Evolutionary conservation across 35 echinoderm and acorn worm genomes (phyloP), one percentile per base, ranked within the genome.

Genomic region (Apostichopus parvimensis): DNA sequence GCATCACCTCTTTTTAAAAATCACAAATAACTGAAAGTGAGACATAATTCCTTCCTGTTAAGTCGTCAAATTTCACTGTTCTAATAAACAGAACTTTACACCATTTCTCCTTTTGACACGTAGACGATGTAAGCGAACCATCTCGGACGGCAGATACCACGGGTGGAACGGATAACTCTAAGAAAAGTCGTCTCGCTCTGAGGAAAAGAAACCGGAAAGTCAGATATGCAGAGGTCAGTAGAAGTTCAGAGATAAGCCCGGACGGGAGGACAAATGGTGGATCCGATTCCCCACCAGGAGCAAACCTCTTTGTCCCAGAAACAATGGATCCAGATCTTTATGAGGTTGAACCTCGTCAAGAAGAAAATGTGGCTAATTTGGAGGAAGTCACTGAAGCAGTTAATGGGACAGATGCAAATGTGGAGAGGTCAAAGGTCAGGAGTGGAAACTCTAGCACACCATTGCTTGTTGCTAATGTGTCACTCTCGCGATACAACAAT

Each of bases 321-420:
- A 84, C 81, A 8, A 59, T 84, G 55, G 81, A 84, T 84, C 81
- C 81, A 58, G 81, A 84, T 84, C 54, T 84, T n/a, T 18, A 84
- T 20, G 14, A 84, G 13, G n/a, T 53, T 84, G 81, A 59, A 58
- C 0, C 15, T n/a, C 5, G n/a, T 17, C 14, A 17, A 57, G 54
- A 56, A 21, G 4, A 60, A 15, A 10, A 84, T 17, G 57, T 21
- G 9, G 1, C 17, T 80, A 80, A 54, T 5, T 5, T 53, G 17
- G 17, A 54, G 54, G 78, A 80, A 22, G 81, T 18, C 6, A 14
- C 5, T n/a, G 81, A 60, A 8, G 55, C 22, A 7, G 54, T 59
- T 84, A 55, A 9, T 21, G 14, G 25, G n/a, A 24, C 6, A 14
- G 54, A 20, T 55, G 14, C 18, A 58, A 25, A 6, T 8, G n/a